phyloP scores from a whole-genome alignment of 2,797 vertebrate genomes.

The Myotis pilosus region DNA sequence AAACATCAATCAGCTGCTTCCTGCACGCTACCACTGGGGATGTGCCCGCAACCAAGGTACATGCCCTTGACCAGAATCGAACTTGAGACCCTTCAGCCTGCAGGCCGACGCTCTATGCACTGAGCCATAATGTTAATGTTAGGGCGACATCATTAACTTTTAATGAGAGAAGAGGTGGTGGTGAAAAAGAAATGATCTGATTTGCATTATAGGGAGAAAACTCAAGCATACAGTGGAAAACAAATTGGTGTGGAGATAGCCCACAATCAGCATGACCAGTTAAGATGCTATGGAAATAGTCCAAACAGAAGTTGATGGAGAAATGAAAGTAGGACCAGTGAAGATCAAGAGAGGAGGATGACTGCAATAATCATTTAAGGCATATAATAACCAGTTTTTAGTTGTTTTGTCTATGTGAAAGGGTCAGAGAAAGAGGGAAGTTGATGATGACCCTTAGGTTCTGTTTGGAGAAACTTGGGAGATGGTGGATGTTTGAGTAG shows the following conservation, averaged over 20 bases:
- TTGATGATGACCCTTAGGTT: background rate
- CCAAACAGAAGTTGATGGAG: background rate
- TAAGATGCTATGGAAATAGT: background rate
- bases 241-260: background rate
- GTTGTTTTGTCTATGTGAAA: background rate
- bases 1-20: too few relatives aligned
- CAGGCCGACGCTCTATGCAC: too few relatives aligned
- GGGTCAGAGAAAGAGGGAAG: background rate
- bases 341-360: background rate
- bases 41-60: too few relatives aligned
- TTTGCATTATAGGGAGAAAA: background rate
- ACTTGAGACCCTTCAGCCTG: too few relatives aligned
- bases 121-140: too few relatives aligned
- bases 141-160: background rate
- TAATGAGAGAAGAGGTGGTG: background rate
- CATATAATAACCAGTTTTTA: background rate
- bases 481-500: background rate
- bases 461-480: background rate
- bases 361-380: background rate
- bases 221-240: background rate
- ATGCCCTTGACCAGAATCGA: too few relatives aligned
- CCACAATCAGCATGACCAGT: background rate
- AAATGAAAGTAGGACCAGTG: background rate
- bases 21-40: too few relatives aligned
- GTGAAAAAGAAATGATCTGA: conserved; percentile 26